Percentiles rank a stretch among this genome's conserved stretches.
Evolutionary conservation across 2,888 invertebrate species (phyloP).

Genomic region (Phaonia tiefii): DNA sequence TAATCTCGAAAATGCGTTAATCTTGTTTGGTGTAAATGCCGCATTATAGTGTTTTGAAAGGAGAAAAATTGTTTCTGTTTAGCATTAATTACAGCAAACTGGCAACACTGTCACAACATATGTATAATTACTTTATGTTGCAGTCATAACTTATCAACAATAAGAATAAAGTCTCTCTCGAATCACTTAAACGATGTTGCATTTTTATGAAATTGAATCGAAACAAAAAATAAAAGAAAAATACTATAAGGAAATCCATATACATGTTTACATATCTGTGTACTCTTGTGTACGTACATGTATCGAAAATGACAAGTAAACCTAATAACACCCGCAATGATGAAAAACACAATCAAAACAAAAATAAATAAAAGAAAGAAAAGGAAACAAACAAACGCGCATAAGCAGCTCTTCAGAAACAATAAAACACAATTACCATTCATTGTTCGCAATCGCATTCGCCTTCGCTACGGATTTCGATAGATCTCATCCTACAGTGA

Average conservation of each 20-base stretch:
- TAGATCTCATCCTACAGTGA: slow-evolving; percentile 13
- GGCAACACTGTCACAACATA: too few relatives aligned
- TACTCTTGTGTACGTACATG: neutral
- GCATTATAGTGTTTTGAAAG: too few relatives aligned
- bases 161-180: slow-evolving; percentile 43
- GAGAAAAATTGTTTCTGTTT: too few relatives aligned
- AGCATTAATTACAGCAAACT: too few relatives aligned
- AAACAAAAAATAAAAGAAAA: too few relatives aligned
- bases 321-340: slow-evolving; percentile 55
- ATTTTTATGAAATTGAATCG: too few relatives aligned
- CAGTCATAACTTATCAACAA: slow-evolving; percentile 53
- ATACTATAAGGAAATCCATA: too few relatives aligned
- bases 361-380: slow-evolving; percentile 56
- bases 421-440: slow-evolving; percentile 66
- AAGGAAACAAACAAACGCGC: slow-evolving; percentile 30
- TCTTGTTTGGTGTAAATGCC: too few relatives aligned
- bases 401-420: slow-evolving; percentile 65
- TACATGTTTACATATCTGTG: too few relatives aligned
- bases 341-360: slow-evolving; percentile 45
- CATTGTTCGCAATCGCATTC: slow-evolving; percentile 50
- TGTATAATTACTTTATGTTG: slow-evolving; percentile 40
- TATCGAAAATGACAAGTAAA: slow-evolving; percentile 51
- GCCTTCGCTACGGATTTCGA: slow-evolving; percentile 48
- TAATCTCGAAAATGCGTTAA: too few relatives aligned
- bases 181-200: too few relatives aligned